phyloP scores from a whole-genome alignment of 1,140 invertebrate species.

The Thalassaphorura encarpata region DNA sequence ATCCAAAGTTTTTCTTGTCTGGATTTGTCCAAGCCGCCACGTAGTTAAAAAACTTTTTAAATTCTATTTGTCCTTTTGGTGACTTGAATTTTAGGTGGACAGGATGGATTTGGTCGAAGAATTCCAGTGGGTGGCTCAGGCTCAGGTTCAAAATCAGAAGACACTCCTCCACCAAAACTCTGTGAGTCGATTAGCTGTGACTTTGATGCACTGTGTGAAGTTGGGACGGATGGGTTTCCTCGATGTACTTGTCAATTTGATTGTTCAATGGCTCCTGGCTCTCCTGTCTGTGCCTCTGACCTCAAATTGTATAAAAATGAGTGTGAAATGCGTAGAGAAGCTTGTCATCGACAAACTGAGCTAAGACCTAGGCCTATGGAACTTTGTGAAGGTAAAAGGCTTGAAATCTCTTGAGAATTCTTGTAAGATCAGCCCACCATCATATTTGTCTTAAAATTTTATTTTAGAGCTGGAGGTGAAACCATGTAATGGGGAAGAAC shows the following conservation, averaged over 20 bases:
- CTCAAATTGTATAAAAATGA: conserved; percentile 65
- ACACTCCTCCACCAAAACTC: conserved; percentile 33
- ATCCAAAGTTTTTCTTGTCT: no score
- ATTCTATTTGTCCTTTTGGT: no score
- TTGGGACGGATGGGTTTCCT: conserved; percentile 61
- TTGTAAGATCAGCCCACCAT: no score
- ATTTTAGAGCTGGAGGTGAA: conserved; percentile 64
- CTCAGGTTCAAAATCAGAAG: no score
- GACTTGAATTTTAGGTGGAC: background rate
- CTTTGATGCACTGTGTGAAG: conserved; percentile 69
- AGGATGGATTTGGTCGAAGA: no score
- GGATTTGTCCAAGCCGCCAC: no score
- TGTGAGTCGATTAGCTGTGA: conserved; percentile 72
- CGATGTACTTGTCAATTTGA: conserved; percentile 56
- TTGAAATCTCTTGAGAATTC: conserved; percentile 1
- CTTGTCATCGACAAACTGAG: conserved; percentile 71
- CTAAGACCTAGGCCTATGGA: conserved; percentile 64
- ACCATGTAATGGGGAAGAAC: conserved; percentile 71
- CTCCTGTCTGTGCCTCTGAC: conserved; percentile 72
- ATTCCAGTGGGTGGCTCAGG: no score
- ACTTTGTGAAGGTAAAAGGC: conserved; percentile 61
- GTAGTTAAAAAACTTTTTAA: no score
- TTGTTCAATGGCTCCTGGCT: conserved; percentile 31
- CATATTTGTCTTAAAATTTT: background rate
- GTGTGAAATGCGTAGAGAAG: conserved; percentile 76